Evolutionary conservation across 2,113 vertebrate genomes (phyloP).

Genomic region (Oncorhynchus gorbuscha): DNA sequence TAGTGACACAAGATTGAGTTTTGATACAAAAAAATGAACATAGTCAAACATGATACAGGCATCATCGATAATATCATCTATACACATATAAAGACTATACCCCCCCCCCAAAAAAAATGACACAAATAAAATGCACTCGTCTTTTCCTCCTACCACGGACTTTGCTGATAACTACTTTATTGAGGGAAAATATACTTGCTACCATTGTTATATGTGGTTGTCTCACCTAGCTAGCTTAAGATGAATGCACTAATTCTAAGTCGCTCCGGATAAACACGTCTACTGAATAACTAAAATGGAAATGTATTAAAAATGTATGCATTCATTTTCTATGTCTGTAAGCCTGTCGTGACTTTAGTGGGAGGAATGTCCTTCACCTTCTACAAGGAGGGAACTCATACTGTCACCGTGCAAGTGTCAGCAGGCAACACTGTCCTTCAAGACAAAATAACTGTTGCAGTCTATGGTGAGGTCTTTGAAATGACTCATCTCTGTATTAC

Average conservation of each 20-base stretch:
- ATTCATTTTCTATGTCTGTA: slow-evolving; percentile 10
- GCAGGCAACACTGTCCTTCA: slow-evolving; percentile 86
- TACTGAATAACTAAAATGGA: background rate
- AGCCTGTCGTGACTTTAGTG: slow-evolving; percentile 88
- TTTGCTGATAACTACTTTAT: too few relatives aligned
- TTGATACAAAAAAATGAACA: background rate
- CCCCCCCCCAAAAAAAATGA: too few relatives aligned
- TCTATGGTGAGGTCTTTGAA: slow-evolving; percentile 81
- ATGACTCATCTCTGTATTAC: background rate
- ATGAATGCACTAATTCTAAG: too few relatives aligned
- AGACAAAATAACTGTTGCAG: slow-evolving; percentile 85
- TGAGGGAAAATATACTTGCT: too few relatives aligned
- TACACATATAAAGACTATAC: background rate
- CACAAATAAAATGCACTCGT: background rate
- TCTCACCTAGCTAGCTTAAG: too few relatives aligned
- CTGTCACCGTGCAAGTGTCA: slow-evolving; percentile 87
- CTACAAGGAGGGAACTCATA: slow-evolving; percentile 84
- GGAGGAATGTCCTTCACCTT: slow-evolving; percentile 85
- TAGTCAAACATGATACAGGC: background rate
- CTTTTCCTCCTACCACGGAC: too few relatives aligned
- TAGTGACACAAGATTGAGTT: background rate
- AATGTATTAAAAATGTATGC: background rate
- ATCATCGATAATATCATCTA: background rate
- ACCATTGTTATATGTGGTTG: too few relatives aligned
- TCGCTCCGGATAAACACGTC: too few relatives aligned